Evolutionary conservation across 2,113 vertebrate genomes (phyloP).

Genomic region (Atractosteus spatula): DNA sequence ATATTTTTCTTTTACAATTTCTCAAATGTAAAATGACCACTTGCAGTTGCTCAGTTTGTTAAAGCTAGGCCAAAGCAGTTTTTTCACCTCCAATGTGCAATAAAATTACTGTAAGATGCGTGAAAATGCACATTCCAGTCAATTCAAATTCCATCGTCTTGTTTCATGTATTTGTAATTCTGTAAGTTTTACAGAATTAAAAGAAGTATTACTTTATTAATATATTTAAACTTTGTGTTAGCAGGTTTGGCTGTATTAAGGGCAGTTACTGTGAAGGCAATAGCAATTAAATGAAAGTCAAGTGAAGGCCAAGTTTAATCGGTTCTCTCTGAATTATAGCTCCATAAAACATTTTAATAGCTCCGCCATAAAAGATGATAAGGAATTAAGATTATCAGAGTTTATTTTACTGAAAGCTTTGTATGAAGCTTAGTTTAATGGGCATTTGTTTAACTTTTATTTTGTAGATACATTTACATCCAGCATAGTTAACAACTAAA

Average conservation of each 20-base stretch:
- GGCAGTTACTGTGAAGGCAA: background rate
- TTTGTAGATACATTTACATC: slow-evolving; percentile 1
- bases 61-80: no score
- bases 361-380: background rate
- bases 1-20: no score
- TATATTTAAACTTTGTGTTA: background rate
- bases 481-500: background rate
- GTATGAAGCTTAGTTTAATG: background rate
- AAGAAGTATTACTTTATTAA: background rate
- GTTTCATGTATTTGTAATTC: no score
- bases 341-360: slow-evolving; percentile 9
- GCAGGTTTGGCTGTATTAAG: background rate
- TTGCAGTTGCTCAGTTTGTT: no score
- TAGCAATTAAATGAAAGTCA: background rate
- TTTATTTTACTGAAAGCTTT: background rate
- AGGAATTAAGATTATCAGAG: background rate
- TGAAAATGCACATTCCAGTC: no score
- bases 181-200: background rate
- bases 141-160: no score
- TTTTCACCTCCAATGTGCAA: no score
- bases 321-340: background rate
- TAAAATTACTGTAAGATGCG: no score
- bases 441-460: slow-evolving; percentile 5
- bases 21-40: no score
- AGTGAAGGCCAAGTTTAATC: background rate